Evolutionary conservation across 2,888 invertebrate genomes (phyloP).

Genomic region (Pollenia angustigena): DNA sequence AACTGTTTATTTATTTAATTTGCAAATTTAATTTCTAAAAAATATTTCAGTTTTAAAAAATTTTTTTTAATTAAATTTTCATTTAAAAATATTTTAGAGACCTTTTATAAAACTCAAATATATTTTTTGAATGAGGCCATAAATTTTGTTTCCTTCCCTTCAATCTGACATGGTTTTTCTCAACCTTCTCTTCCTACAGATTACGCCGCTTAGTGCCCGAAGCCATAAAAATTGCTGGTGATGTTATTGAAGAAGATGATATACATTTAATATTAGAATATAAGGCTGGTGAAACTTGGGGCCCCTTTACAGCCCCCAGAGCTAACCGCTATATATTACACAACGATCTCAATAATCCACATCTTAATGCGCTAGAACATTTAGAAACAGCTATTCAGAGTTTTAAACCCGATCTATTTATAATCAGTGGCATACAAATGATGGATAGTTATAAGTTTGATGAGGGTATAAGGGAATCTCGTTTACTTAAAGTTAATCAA

Average conservation of each 20-base stretch:
- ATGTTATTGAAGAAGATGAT: constrained; percentile 88
- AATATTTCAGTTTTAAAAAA: no score
- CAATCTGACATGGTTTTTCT: not conserved
- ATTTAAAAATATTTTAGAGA: no score
- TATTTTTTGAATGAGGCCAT: no score
- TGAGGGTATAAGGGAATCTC: constrained; percentile 87
- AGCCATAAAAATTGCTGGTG: constrained; percentile 87
- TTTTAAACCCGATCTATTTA: constrained; percentile 89
- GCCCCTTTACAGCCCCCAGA: constrained; percentile 88
- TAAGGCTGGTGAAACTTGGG: constrained; percentile 91
- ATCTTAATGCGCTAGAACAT: constrained; percentile 89
- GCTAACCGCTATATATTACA: constrained; percentile 94
- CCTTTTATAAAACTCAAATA: no score
- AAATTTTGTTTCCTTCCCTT: no score
- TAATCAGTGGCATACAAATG: constrained; percentile 94
- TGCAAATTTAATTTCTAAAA: no score
- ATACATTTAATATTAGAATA: constrained; percentile 93
- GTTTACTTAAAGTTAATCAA: constrained; percentile 87
- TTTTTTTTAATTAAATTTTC: no score
- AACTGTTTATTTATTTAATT: no score
- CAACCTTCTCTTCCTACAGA: constrained; percentile 77
- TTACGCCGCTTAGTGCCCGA: constrained; percentile 87
- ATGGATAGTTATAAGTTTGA: constrained; percentile 89
- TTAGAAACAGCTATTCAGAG: constrained; percentile 87
- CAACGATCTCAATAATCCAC: constrained; percentile 92